These are phyloP conservation scores for Julus scandinavius DNA, from an alignment of 2,888 invertebrate genomes.

Conservation along the genomic window DNA sequence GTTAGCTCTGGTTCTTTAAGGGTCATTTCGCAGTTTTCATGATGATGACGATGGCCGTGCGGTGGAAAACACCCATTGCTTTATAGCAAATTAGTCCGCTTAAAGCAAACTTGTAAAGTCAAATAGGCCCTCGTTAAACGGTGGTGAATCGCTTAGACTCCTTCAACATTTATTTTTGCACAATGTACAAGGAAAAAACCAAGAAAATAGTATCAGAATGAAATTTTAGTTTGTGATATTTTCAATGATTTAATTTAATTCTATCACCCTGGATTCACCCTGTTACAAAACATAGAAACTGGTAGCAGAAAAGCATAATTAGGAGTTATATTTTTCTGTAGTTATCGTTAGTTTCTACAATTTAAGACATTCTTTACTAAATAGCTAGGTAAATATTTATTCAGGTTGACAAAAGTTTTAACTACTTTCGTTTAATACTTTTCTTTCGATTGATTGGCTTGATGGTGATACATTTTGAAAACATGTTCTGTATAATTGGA, in stretches of 20 bases:
- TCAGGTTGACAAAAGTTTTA: too few species aligned
- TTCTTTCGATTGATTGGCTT: too few species aligned
- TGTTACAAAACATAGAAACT: too few species aligned
- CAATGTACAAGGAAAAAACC: background rate
- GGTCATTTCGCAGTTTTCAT: background rate
- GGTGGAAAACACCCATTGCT: background rate
- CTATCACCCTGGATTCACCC: too few species aligned
- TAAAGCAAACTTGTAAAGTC: constrained; percentile 10
- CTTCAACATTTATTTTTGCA: background rate
- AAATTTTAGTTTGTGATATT: background rate
- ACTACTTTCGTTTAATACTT: too few species aligned
- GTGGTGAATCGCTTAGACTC: background rate
- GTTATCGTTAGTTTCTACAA: too few species aligned
- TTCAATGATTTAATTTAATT: background rate
- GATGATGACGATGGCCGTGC: background rate
- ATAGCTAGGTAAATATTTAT: too few species aligned
- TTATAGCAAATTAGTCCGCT: constrained; percentile 18
- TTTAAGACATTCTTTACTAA: too few species aligned
- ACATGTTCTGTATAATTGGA: too few species aligned
- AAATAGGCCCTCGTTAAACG: background rate
- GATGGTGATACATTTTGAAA: too few species aligned
- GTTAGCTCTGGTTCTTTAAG: background rate
- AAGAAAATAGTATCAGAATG: background rate
- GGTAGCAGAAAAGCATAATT: too few species aligned
- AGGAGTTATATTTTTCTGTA: too few species aligned